Conservation (phyloP, 2,113 vertebrate genomes). For the Pipra filicauda region DNA sequence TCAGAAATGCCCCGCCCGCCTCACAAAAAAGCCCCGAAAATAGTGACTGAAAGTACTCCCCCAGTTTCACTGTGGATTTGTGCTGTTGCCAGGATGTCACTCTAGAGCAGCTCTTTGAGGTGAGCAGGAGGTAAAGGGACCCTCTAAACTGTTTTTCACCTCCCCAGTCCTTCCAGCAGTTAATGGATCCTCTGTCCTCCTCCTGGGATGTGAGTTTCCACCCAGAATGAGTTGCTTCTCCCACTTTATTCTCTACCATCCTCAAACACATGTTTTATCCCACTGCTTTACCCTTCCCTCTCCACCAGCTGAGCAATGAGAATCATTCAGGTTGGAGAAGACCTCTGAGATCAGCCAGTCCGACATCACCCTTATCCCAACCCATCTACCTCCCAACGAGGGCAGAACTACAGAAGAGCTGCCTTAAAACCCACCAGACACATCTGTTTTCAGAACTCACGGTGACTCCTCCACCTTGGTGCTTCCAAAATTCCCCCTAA, state of each 20-base stretch:
- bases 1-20: background rate
- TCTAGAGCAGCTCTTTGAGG: background rate
- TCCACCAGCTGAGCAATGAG: background rate
- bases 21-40: background rate
- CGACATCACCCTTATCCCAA: background rate
- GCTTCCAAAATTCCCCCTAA: background rate
- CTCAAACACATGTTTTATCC: background rate
- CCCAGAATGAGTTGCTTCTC: background rate
- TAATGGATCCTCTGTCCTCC: background rate
- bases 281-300: background rate
- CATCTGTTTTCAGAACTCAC: background rate
- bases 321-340: background rate
- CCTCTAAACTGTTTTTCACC: accelerated
- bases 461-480: background rate
- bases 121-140: background rate
- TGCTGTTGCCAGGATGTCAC: background rate
- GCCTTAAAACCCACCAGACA: background rate
- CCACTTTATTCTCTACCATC: background rate
- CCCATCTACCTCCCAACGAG: accelerated
- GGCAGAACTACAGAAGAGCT: background rate
- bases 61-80: background rate
- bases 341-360: background rate
- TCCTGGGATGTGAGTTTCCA: background rate
- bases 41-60: background rate
- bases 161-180: background rate